Conservation (phyloP, 2,888 invertebrate genomes). For the Prosapia bicincta region DNA sequence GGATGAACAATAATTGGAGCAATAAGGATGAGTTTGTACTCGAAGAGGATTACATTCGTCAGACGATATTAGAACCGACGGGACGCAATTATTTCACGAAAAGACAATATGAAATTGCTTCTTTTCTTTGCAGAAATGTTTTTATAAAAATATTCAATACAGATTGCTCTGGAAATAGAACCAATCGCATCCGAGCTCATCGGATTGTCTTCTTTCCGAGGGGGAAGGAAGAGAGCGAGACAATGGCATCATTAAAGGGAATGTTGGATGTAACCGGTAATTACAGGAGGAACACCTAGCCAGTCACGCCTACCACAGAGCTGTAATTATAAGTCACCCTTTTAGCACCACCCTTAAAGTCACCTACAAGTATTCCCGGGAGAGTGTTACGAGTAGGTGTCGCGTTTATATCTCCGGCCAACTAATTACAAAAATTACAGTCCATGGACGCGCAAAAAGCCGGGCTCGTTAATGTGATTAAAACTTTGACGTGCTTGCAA, state of each 20-base stretch:
- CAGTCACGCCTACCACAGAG: not conserved
- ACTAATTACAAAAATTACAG: not conserved
- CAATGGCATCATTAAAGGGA: not conserved
- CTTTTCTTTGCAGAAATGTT: not conserved
- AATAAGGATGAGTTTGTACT: not conserved
- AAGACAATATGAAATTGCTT: not conserved
- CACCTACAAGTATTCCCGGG: not conserved
- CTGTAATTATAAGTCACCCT: not conserved
- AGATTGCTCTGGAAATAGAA: not conserved
- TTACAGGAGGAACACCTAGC: not conserved
- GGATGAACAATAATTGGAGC: not conserved
- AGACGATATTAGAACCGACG: not conserved
- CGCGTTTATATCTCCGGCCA: not conserved
- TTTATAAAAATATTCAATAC: not conserved
- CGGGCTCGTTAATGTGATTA: not conserved
- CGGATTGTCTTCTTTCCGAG: not conserved
- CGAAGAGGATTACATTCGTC: not conserved
- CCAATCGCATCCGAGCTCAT: not conserved
- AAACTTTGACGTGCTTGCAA: not conserved
- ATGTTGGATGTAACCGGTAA: not conserved
- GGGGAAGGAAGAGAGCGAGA: not conserved
- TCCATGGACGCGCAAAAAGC: not conserved
- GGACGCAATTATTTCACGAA: not conserved
- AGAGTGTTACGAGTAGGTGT: not conserved
- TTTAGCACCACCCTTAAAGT: not conserved